phyloP scores from a whole-genome alignment of 2,888 invertebrate species.

The Rotaria macrura region DNA sequence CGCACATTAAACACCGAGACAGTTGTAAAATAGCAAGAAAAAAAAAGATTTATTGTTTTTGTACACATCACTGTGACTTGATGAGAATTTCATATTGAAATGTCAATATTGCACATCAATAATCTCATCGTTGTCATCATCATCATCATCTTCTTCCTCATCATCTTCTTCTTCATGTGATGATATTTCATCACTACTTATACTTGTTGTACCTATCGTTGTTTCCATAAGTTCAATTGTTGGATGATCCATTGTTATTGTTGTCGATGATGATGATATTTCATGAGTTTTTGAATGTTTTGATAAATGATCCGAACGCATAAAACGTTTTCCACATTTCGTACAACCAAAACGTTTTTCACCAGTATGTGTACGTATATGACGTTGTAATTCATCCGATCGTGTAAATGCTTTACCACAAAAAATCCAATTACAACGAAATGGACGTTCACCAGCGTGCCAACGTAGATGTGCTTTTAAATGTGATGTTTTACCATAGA shows the following conservation, averaged over 20 bases:
- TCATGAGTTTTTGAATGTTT: constrained; percentile 65
- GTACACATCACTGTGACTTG: not conserved
- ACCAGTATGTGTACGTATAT: constrained; percentile 75
- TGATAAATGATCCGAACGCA: constrained; percentile 48
- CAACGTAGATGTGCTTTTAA: constrained; percentile 84
- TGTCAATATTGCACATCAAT: constrained; percentile 16
- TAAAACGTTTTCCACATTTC: constrained; percentile 55
- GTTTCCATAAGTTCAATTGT: not conserved
- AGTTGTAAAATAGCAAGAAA: not conserved
- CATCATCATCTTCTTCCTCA: not conserved
- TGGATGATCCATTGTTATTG: not conserved
- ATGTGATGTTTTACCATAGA: constrained; percentile 94
- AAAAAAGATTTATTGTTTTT: too few relatives aligned
- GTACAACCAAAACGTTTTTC: constrained; percentile 84
- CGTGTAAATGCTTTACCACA: constrained; percentile 77
- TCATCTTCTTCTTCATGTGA: not conserved
- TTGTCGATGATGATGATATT: not conserved
- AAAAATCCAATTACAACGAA: constrained; percentile 72
- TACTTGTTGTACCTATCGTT: not conserved
- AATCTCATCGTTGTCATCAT: not conserved
- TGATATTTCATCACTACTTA: not conserved
- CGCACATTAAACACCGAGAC: not conserved
- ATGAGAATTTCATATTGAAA: not conserved
- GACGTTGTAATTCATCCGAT: constrained; percentile 79
- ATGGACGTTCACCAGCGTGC: constrained; percentile 75